A percentile compares a stretch with the other conserved stretches of the same genome.
These are phyloP conservation scores for Buceros bicornis DNA, from an alignment of 2,797 vertebrate species.

Conservation along the genomic window DNA sequence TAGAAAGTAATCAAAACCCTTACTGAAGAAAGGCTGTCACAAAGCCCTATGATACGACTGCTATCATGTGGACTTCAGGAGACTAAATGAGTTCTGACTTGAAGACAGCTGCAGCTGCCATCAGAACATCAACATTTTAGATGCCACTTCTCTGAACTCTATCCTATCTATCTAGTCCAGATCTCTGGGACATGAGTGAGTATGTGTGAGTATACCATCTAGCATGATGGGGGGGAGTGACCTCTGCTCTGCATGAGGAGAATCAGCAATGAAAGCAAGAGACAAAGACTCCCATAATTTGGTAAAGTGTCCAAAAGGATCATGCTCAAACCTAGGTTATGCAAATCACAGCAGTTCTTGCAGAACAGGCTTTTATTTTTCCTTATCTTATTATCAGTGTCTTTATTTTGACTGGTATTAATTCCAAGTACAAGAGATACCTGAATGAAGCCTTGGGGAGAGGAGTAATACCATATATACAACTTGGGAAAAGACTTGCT, in stretches of 20 bases:
- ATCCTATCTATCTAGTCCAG: background rate
- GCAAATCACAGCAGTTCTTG: background rate
- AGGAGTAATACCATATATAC: background rate
- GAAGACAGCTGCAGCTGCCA: background rate
- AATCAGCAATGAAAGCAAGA: background rate
- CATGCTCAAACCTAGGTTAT: background rate
- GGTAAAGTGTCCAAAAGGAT: background rate
- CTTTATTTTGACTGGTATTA: conserved; percentile 41
- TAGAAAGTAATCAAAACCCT: conserved; percentile 40
- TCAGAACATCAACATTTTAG: background rate
- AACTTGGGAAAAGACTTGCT: background rate
- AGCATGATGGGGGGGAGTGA: background rate
- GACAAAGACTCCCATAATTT: background rate
- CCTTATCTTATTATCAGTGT: background rate
- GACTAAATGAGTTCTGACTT: background rate
- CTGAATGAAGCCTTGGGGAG: background rate
- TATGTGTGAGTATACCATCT: background rate
- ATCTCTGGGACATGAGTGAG: background rate
- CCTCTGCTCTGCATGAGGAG: background rate
- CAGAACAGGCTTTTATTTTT: background rate
- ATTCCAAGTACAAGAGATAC: background rate
- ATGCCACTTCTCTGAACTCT: background rate
- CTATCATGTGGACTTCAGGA: background rate
- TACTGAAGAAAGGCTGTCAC: conserved; percentile 9
- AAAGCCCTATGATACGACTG: background rate